Base-by-base conservation (phyloP, 2,888 invertebrate genomes). In the Willowsia nigromaculata region DNA sequence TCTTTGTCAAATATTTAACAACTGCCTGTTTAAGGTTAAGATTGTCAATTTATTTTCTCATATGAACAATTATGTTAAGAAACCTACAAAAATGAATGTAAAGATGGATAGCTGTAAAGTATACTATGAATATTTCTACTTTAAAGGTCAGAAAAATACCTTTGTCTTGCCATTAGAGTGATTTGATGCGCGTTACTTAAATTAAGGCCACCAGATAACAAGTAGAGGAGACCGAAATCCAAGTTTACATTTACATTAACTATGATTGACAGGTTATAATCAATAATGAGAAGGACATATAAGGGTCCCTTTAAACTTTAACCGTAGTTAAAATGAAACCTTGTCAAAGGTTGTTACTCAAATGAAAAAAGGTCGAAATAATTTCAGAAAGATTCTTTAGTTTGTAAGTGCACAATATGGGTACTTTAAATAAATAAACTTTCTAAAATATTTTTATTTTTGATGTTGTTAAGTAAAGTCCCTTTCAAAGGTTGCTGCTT, bases 321-420 rank as follows among this genome's bases (percentile, higher is more conserved):
- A 43, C 71, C 22, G 22, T 71, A 71, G 71, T 71, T 71, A 43
- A 68, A 71, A 71, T 71, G 43, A 71, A 71, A 71, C 71, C 71
- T 71, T 71, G 71, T 43, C 9, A 71, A 65, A 65, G 62, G 62
- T 33, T 33, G 33, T 65, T 65, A 22, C 43, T 22, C 43, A 40
- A 43, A 27, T 25, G 18, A 25, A 43, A 43, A 43, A n/a, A 22
- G 18, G 15, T 27, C 1, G 2, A 4, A 62, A 33, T n/a, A n/a
- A n/a, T n/a, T n/a, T n/a, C n/a, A n/a, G 7, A 25, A 71, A 25
- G 6, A 25, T 40, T 71, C 2, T 11, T 25, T 6, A n/a, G n/a
- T 7, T n/a, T 2, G 15, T 7, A n/a, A 68, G 68, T n/a, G 27
- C n/a, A 37, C 33, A n/a, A n/a, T n/a, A n/a, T 25, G 43, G 25